phyloP scores from a whole-genome alignment of 1,140 invertebrate genomes.

The Neodiprion pinetum region DNA sequence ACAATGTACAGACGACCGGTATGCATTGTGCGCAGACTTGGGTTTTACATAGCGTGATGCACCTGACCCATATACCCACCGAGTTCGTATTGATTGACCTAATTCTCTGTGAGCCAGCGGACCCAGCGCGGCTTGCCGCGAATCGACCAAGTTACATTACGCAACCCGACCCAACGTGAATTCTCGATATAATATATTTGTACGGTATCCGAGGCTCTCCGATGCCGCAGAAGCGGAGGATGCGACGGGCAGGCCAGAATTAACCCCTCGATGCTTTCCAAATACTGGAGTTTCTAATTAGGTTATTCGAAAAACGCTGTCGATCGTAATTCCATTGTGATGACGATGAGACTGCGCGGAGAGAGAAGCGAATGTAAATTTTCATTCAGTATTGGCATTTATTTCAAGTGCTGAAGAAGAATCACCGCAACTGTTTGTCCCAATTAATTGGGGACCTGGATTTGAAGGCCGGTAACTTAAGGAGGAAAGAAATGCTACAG shows the following conservation, averaged over 20 bases:
- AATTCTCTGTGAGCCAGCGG: neutral
- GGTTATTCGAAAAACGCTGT: neutral
- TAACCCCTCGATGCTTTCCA: neutral
- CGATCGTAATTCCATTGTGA: too few relatives aligned
- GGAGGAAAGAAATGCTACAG: too few relatives aligned
- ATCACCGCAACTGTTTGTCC: too few relatives aligned
- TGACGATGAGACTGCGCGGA: neutral
- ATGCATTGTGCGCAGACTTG: neutral
- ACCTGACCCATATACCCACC: slow-evolving; percentile 1
- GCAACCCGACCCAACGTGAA: neutral
- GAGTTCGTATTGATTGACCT: slow-evolving; percentile 1
- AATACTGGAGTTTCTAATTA: neutral
- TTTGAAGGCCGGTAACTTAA: too few relatives aligned
- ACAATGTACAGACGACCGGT: neutral
- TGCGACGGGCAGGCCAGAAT: neutral
- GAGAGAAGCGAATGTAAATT: neutral
- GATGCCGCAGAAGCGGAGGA: neutral
- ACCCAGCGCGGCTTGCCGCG: neutral
- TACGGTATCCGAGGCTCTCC: neutral
- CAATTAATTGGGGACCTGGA: too few relatives aligned
- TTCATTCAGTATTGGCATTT: too few relatives aligned
- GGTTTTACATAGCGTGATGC: neutral
- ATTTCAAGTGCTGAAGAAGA: neutral
- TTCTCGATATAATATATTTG: too few relatives aligned
- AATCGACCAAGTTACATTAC: neutral